A percentile compares a stretch with the other conserved stretches of the same genome.
Evolutionary conservation across 2,888 invertebrate genomes (phyloP).

Genomic region (Adela reaumurella): DNA sequence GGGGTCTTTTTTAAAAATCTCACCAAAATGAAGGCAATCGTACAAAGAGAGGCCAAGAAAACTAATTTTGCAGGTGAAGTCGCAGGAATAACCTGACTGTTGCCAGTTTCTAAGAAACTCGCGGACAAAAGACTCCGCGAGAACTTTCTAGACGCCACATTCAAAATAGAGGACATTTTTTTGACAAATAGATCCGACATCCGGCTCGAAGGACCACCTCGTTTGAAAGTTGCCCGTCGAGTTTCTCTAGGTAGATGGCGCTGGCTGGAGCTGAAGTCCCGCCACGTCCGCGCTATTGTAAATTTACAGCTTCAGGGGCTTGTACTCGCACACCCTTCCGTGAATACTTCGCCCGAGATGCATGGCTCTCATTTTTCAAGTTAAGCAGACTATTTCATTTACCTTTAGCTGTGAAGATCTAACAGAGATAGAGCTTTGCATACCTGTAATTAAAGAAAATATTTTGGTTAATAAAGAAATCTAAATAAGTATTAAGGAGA

Average conservation of each 20-base stretch:
- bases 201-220: constrained; percentile 21
- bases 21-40: too few relatives aligned
- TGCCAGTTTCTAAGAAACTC: background rate
- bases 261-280: too few relatives aligned
- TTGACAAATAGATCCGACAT: constrained; percentile 9
- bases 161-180: constrained; percentile 3
- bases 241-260: too few relatives aligned
- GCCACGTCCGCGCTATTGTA: background rate
- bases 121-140: constrained; percentile 7
- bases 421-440: background rate
- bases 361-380: background rate
- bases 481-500: too few relatives aligned
- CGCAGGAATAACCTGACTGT: background rate
- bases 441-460: background rate
- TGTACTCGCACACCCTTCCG: background rate
- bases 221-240: background rate
- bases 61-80: too few relatives aligned
- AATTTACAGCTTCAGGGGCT: background rate
- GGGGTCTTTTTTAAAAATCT: too few relatives aligned
- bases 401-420: background rate
- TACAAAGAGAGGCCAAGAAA: too few relatives aligned
- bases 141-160: constrained; percentile 4
- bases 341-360: background rate
- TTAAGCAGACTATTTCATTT: background rate
- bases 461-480: too few relatives aligned